Evolutionary conservation across 2,113 vertebrate genomes (phyloP).

Genomic region (Dromaius novaehollandiae): DNA sequence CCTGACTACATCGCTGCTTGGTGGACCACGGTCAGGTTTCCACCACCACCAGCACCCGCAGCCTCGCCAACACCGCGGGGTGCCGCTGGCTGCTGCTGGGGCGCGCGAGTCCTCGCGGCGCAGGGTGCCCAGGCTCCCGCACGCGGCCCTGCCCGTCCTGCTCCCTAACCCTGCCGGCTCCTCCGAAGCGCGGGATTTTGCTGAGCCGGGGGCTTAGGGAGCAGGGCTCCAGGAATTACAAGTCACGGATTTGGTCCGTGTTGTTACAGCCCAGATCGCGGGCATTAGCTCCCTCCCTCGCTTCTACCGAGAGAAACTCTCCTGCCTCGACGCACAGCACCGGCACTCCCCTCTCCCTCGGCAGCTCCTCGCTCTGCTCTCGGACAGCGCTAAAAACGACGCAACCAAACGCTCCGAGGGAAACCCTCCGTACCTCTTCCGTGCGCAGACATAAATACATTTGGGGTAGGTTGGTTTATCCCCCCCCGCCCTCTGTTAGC

Average conservation of each 20-base stretch:
- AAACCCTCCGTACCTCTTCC: background rate
- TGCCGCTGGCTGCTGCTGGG: no score
- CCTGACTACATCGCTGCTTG: no score
- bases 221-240: background rate
- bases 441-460: no score
- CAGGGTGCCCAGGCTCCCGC: background rate
- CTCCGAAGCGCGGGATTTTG: background rate
- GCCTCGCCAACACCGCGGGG: no score
- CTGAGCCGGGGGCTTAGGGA: background rate
- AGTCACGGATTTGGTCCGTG: background rate
- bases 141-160: background rate
- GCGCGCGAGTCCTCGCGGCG: no score
- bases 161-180: background rate
- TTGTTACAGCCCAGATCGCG: background rate
- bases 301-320: background rate
- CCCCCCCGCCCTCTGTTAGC: background rate
- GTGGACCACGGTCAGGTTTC: no score
- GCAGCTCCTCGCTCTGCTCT: background rate
- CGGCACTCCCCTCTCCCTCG: no score
- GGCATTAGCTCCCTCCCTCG: background rate
- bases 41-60: no score
- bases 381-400: background rate
- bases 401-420: background rate
- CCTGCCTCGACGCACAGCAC: background rate
- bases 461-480: no score